phyloP scores from a whole-genome alignment of 2,797 vertebrate genomes.

The Pangasius mekongensis region DNA sequence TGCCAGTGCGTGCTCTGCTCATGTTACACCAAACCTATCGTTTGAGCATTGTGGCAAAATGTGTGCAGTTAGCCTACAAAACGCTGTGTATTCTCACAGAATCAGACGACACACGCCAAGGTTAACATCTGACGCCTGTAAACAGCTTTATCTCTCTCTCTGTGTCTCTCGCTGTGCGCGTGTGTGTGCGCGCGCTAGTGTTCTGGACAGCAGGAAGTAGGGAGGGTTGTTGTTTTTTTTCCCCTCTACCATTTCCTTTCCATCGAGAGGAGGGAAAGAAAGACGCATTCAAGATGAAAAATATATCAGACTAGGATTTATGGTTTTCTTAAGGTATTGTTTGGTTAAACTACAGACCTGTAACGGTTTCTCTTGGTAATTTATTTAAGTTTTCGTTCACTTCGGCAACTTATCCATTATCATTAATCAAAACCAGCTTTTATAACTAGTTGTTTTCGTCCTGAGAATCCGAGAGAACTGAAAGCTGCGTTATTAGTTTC shows the following conservation, averaged over 20 bases:
- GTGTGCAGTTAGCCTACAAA: background rate
- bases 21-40: conserved; percentile 6
- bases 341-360: background rate
- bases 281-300: background rate
- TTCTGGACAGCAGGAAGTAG: conserved; percentile 71
- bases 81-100: background rate
- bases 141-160: conserved; percentile 8
- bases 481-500: background rate
- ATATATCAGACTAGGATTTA: background rate
- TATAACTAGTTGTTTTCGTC: background rate
- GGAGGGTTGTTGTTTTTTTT: conserved; percentile 50
- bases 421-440: background rate
- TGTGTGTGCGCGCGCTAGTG: background rate
- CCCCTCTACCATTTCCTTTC: conserved; percentile 54
- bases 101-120: background rate
- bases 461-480: background rate
- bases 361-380: background rate
- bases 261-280: conserved; percentile 38
- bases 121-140: conserved; percentile 25
- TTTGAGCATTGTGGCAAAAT: conserved; percentile 9
- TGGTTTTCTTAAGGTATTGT: background rate
- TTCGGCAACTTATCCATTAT: background rate
- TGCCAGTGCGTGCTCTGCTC: conserved; percentile 26
- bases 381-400: background rate
- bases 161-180: background rate